phyloP scores from a whole-genome alignment of 2,113 vertebrate genomes.

The Corvus hawaiiensis region DNA sequence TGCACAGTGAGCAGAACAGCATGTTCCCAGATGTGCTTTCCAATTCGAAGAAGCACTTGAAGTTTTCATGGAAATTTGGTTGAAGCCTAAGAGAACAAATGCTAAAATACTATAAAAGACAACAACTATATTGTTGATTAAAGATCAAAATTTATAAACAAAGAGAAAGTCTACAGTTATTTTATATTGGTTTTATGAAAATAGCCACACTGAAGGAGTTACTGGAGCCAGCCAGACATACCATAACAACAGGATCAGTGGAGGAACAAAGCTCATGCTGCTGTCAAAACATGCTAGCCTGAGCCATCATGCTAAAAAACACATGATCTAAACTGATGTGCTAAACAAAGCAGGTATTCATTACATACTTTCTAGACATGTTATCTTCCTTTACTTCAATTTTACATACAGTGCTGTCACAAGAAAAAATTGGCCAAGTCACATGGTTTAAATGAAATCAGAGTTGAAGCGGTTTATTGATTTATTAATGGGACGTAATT shows the following conservation, averaged over 20 bases:
- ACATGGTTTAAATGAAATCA: neutral
- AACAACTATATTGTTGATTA: neutral
- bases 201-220: neutral
- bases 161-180: neutral
- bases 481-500: neutral
- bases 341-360: neutral
- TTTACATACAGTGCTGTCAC: neutral
- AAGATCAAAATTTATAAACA: neutral
- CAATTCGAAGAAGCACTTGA: neutral
- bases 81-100: neutral
- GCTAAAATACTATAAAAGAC: neutral
- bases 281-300: neutral
- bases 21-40: neutral
- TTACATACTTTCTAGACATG: neutral
- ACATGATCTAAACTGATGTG: neutral
- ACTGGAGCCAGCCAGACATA: neutral
- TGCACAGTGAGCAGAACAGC: neutral
- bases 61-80: neutral
- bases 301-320: neutral
- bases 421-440: neutral
- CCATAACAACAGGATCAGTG: neutral
- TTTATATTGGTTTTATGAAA: neutral
- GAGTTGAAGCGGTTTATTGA: slow-evolving; percentile 4
- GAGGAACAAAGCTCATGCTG: neutral
- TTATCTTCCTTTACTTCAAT: neutral